These are phyloP conservation scores for Abrostola tripartita DNA, from an alignment of 2,888 invertebrate genomes.

Conservation along the genomic window DNA sequence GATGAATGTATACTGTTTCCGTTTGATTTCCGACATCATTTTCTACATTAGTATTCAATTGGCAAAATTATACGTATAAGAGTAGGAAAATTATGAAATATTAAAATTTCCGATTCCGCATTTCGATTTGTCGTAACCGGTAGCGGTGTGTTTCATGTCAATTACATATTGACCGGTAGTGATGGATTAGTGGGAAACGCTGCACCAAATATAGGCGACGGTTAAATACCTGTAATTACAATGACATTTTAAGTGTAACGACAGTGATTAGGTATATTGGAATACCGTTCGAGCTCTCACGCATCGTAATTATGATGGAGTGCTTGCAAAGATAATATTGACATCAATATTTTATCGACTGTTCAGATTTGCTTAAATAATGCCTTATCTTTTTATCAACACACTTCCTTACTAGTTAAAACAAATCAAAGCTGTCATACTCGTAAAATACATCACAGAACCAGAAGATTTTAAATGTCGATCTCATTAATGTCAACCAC, in stretches of 20 bases:
- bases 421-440: no score
- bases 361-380: no score
- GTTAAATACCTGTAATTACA: conserved; percentile 35
- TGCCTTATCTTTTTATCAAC: no score
- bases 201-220: conserved; percentile 42
- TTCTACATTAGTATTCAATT: conserved; percentile 34
- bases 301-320: conserved; percentile 3
- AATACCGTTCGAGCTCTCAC: conserved; percentile 16
- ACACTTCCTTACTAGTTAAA: no score
- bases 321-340: neutral
- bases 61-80: conserved; percentile 17
- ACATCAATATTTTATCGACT: no score
- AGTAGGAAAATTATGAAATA: conserved; percentile 31
- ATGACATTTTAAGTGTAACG: conserved; percentile 31
- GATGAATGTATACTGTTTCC: conserved; percentile 17
- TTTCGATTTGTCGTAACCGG: conserved; percentile 36
- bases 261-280: conserved; percentile 18
- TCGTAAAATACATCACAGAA: no score
- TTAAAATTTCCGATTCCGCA: conserved; percentile 50
- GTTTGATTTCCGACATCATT: conserved; percentile 19
- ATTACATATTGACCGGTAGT: conserved; percentile 48
- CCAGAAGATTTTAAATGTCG: no score
- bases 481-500: neutral
- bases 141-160: conserved; percentile 35
- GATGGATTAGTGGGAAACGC: conserved; percentile 38